These are phyloP conservation scores for Cirrhinus molitorella DNA, from an alignment of 2,797 vertebrate genomes.

Conservation along the genomic window DNA sequence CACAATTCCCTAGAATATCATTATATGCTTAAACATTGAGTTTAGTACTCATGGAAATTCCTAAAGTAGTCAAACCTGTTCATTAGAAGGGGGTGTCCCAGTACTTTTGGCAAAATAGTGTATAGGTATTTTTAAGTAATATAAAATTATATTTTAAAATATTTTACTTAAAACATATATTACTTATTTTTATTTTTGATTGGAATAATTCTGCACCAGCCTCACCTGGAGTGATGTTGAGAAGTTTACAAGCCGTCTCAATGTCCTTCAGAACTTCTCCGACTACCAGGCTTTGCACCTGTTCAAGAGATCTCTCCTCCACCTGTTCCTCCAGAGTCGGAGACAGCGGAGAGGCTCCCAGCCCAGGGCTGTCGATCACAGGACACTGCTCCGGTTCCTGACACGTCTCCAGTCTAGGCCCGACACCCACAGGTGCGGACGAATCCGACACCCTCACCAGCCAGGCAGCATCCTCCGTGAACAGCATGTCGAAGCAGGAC, in stretches of 20 bases:
- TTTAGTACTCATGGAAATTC: no score
- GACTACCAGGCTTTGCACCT: slow-evolving; percentile 98
- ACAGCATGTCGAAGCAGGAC: slow-evolving; percentile 93
- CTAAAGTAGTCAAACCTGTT: no score
- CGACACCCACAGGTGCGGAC: slow-evolving; percentile 67
- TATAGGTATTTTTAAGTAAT: no score
- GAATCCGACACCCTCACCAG: slow-evolving; percentile 80
- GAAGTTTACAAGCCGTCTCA: slow-evolving; percentile 95
- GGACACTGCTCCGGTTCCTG: slow-evolving; percentile 88
- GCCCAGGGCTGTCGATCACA: slow-evolving; percentile 94
- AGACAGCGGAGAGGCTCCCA: slow-evolving; percentile 76
- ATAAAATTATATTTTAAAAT: no score
- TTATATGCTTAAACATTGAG: no score
- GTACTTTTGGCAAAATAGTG: no score
- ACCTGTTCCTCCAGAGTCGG: slow-evolving; percentile 85
- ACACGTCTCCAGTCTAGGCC: slow-evolving; percentile 65
- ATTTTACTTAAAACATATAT: no score
- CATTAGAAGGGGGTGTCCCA: no score
- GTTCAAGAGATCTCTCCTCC: slow-evolving; percentile 94
- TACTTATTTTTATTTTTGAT: neutral
- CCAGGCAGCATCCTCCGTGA: slow-evolving; percentile 85
- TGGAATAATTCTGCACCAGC: neutral
- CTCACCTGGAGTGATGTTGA: slow-evolving; percentile 94
- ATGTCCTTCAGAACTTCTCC: slow-evolving; percentile 98
- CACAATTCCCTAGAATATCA: no score